phyloP scores from a whole-genome alignment of 1,140 invertebrate genomes.

The Brachionus angularis region DNA sequence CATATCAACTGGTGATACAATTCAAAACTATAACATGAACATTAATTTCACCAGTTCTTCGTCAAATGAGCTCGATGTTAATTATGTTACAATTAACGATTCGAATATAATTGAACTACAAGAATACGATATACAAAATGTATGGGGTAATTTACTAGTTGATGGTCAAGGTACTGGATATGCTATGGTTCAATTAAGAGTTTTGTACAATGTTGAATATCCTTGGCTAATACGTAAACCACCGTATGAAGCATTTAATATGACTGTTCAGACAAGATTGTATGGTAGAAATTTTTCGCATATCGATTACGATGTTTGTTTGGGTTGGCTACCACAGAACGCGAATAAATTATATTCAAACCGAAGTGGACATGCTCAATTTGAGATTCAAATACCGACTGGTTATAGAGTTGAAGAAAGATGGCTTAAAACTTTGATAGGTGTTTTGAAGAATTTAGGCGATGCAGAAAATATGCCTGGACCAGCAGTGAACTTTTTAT shows the following conservation, averaged over 20 bases:
- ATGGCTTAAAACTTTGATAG: constrained; percentile 12
- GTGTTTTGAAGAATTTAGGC: background rate
- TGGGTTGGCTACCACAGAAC: constrained; percentile 48
- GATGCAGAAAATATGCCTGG: constrained; percentile 30
- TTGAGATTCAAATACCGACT: constrained; percentile 84
- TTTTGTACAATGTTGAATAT: constrained; percentile 45
- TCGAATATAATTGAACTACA: constrained; percentile 19
- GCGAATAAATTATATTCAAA: constrained; percentile 71
- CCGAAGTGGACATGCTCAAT: constrained; percentile 81
- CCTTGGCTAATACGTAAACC: constrained; percentile 37
- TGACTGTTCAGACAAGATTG: constrained; percentile 69
- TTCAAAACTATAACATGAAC: constrained; percentile 25
- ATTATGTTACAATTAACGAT: background rate
- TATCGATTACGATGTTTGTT: constrained; percentile 58
- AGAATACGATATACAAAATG: constrained; percentile 59
- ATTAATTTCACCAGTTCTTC: constrained; percentile 39
- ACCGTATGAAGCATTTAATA: constrained; percentile 65
- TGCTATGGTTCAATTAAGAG: constrained; percentile 59
- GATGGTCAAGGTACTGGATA: constrained; percentile 82
- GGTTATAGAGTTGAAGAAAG: constrained; percentile 65
- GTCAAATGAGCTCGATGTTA: background rate
- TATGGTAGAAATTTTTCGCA: constrained; percentile 88
- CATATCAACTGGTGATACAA: background rate
- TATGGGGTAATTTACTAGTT: constrained; percentile 85
- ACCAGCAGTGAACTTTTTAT: background rate